These are phyloP conservation scores for Megaceryle alcyon DNA, from an alignment of 2,797 vertebrate species.

Conservation along the genomic window DNA sequence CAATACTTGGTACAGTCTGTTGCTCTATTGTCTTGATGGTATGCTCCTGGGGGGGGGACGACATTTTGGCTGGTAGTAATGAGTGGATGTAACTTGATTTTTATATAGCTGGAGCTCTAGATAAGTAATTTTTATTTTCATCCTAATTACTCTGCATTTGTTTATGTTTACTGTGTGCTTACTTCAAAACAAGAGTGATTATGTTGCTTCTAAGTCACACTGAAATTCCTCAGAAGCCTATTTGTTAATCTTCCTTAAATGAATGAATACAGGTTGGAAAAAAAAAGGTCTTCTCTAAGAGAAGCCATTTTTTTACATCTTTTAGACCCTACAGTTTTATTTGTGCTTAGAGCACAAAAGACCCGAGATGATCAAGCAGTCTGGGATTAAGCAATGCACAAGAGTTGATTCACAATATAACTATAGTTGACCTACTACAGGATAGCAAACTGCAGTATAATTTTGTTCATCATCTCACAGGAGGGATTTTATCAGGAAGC, in stretches of 20 bases:
- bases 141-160: neutral
- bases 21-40: neutral
- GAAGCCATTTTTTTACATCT: neutral
- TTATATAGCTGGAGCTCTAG: neutral
- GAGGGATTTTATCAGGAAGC: neutral
- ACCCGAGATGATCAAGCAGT: neutral
- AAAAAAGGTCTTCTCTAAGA: neutral
- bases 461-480: neutral
- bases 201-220: neutral
- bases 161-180: neutral
- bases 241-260: constrained; percentile 8
- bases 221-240: neutral
- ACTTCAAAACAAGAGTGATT: neutral
- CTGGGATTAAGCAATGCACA: neutral
- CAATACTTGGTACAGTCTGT: neutral
- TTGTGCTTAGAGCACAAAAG: neutral
- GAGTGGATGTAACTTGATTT: neutral
- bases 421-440: neutral
- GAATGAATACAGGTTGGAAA: neutral
- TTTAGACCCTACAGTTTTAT: neutral
- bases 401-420: neutral
- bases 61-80: neutral
- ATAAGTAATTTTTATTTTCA: neutral
- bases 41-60: neutral
- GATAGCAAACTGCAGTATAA: neutral